These are phyloP conservation scores for Gerosis bhagava DNA, from an alignment of 2,888 invertebrate species.

Conservation along the genomic window DNA sequence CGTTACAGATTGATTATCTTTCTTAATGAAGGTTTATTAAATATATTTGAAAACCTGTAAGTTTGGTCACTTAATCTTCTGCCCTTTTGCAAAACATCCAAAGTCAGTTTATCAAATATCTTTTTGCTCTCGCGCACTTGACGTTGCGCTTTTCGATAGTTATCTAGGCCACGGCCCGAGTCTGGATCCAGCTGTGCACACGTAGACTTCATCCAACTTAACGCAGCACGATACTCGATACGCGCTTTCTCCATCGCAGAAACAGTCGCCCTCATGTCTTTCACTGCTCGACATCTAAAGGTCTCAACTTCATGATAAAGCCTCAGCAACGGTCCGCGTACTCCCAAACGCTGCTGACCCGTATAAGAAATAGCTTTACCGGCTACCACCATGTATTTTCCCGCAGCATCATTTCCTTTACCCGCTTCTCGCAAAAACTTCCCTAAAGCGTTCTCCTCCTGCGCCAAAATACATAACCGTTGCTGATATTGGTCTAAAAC, in stretches of 20 bases:
- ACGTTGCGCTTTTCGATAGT: constrained; percentile 95
- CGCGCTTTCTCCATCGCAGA: constrained; percentile 97
- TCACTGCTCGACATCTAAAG: constrained; percentile 96
- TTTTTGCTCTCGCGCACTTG: constrained; percentile 92
- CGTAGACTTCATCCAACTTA: constrained; percentile 99
- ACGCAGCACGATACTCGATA: constrained; percentile 96
- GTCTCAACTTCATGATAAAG: constrained; percentile 98
- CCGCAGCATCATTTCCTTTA: constrained; percentile 93
- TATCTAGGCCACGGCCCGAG: constrained; percentile 96
- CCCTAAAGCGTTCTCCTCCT: constrained; percentile 97
- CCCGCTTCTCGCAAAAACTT: constrained; percentile 97
- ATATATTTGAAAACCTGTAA: too few species aligned
- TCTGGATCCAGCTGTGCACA: constrained; percentile 98
- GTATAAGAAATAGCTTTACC: constrained; percentile 94
- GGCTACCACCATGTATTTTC: constrained; percentile 80
- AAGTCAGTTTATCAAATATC: constrained; percentile 95
- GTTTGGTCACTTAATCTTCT: too few species aligned
- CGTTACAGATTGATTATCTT: too few species aligned
- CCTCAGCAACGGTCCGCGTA: constrained; percentile 92
- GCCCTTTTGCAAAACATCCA: constrained; percentile 98
- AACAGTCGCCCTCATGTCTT: constrained; percentile 95
- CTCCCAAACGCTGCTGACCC: constrained; percentile 95
- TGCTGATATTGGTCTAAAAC: constrained; percentile 97
- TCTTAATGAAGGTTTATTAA: too few species aligned
- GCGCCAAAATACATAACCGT: constrained; percentile 94